These are phyloP conservation scores for Aricia artaxerxes DNA, from an alignment of 2,888 invertebrate genomes.

Conservation along the genomic window DNA sequence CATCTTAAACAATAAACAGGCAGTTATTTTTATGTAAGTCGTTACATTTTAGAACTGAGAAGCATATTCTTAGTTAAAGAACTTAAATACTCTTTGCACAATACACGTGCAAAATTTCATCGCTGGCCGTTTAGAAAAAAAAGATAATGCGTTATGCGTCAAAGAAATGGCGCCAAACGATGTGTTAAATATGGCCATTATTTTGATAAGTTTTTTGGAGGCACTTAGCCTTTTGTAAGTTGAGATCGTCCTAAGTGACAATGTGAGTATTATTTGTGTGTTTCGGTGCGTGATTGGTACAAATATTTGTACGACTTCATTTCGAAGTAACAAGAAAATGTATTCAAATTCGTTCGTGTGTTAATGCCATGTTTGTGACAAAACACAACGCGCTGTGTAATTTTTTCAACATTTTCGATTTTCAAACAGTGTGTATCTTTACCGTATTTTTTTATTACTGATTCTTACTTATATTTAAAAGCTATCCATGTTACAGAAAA, in stretches of 20 bases:
- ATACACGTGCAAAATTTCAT: conserved; percentile 10
- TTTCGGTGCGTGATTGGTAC: conserved; percentile 10
- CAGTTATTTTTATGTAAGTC: background rate
- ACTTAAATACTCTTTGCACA: background rate
- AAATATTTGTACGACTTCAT: conserved; percentile 21
- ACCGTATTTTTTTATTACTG: background rate
- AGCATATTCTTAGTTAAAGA: background rate
- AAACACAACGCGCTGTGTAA: background rate
- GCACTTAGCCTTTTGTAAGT: conserved; percentile 18
- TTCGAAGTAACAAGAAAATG: background rate
- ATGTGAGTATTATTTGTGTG: conserved; percentile 24
- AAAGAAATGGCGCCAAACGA: conserved; percentile 60
- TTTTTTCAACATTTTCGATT: background rate
- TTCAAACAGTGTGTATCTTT: background rate
- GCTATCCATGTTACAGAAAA: background rate
- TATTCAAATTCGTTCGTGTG: conserved; percentile 20
- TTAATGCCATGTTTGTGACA: conserved; percentile 10
- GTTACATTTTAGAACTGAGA: background rate
- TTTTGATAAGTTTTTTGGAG: conserved; percentile 56
- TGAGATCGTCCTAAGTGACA: conserved; percentile 19
- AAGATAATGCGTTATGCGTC: conserved; percentile 26
- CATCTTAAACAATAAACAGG: background rate
- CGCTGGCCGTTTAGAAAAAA: background rate
- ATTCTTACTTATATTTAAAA: background rate
- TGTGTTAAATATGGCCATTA: conserved; percentile 64